Base-by-base conservation (phyloP, 2,797 vertebrate genomes). In the Ctenosaura bakeri region DNA sequence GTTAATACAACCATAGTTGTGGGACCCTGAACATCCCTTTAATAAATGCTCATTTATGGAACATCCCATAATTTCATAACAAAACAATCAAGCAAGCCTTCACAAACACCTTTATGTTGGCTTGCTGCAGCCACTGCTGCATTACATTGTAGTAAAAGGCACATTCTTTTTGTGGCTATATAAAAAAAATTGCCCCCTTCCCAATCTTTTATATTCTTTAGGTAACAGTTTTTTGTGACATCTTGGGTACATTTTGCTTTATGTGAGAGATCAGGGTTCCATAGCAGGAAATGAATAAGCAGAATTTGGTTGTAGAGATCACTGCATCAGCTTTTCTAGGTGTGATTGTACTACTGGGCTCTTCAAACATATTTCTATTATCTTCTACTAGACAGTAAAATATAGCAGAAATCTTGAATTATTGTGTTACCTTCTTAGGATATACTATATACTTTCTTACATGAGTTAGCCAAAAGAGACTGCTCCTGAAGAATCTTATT, bases 61-160 rank as follows among this genome's bases (percentile, higher is more conserved):
- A 76, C 38, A 1, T 29, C n/a, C n/a, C 69, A 42, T 85, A 73
- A 54, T 73, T 73, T 56, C n/a, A 4, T 54, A 73, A 56, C 29
- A 71, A 54, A 59, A 86, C n/a, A 76, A 76, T 56, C 71, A 74
- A 76, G 52, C 18, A 46, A 85, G n/a, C 32, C 2, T 6, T 59
- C 83, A 35, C 18, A 52, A 85, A 54, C 42, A 69, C 50, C 59
- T 18, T 84, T 1, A 18, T 84, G 50, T 46, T 69, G 83, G 64
- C 26, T 84, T 86, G 9, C 46, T 56, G 46, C 32, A 42, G n/a
- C 54, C 1, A 62, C 18, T 46, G 73, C 73, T 62, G 35, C 56
- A 38, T 59, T 76, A 56, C 69, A 38, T 56, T 24, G n/a, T 35
- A 35, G 35, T 73, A 85, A 86, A 81, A 84, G 85, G 71, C 85